Evolutionary conservation across 2,888 invertebrate genomes (phyloP).

Genomic region (Miltochrista miniata): DNA sequence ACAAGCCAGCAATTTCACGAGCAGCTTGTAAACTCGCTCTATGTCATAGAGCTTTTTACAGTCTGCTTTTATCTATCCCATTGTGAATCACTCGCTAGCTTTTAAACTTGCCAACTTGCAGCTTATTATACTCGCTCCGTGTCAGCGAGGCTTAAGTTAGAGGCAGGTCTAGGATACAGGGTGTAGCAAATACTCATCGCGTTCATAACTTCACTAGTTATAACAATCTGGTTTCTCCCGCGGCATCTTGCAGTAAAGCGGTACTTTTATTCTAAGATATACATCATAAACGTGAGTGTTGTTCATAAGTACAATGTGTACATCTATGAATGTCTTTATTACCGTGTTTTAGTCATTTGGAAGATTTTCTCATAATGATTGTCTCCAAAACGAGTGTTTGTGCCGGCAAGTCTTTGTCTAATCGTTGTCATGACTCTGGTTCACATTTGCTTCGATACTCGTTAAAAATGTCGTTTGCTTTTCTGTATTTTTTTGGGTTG

Average conservation of each 20-base stretch:
- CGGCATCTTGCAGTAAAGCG: constrained; percentile 76
- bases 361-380: constrained; percentile 84
- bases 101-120: too few relatives aligned
- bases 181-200: constrained; percentile 31
- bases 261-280: constrained; percentile 82
- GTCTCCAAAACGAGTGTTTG: constrained; percentile 79
- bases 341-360: constrained; percentile 80
- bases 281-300: constrained; percentile 81
- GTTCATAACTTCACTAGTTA: constrained; percentile 53
- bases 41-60: too few relatives aligned
- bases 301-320: constrained; percentile 77
- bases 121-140: too few relatives aligned
- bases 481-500: constrained; percentile 12
- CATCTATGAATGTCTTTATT: constrained; percentile 84
- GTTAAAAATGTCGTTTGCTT: constrained; percentile 40
- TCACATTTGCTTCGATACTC: constrained; percentile 56
- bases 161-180: constrained; percentile 21
- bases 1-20: too few relatives aligned
- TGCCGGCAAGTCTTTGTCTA: constrained; percentile 81
- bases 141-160: too few relatives aligned
- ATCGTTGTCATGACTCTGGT: constrained; percentile 69
- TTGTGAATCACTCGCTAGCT: too few relatives aligned
- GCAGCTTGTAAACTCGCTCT: too few relatives aligned
- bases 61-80: too few relatives aligned
- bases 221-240: constrained; percentile 65